Evolutionary conservation across 2,113 vertebrate genomes (phyloP).

Genomic region (Oncorhynchus kisutch): DNA sequence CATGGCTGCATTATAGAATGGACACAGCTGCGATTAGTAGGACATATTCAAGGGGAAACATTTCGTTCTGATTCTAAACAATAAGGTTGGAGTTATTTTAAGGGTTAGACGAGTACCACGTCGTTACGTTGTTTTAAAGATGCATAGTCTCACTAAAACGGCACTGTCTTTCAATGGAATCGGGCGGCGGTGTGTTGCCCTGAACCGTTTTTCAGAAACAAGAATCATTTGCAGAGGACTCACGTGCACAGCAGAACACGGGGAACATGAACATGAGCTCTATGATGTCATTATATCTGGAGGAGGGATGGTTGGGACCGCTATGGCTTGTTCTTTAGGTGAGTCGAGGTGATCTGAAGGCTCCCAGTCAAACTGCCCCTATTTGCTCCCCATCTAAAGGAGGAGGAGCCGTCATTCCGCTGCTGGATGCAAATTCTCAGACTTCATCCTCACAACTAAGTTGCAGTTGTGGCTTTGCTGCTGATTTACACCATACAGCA

Average conservation of each 20-base stretch:
- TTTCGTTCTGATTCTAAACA: not conserved
- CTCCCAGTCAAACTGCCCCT: not conserved
- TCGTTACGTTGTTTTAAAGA: constrained; percentile 31
- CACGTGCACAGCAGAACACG: constrained; percentile 33
- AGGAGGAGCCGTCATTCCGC: constrained; percentile 33
- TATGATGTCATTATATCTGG: constrained; percentile 95
- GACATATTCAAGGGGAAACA: constrained; percentile 52
- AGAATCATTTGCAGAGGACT: constrained; percentile 42
- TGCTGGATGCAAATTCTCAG: constrained; percentile 1
- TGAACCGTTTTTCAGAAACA: constrained; percentile 37
- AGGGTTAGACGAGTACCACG: constrained; percentile 3
- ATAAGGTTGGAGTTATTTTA: not conserved
- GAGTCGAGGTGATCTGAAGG: constrained; percentile 66
- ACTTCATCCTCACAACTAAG: no score
- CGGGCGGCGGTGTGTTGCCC: constrained; percentile 47
- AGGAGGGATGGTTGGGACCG: constrained; percentile 93
- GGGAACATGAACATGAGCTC: constrained; percentile 59
- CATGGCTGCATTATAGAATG: constrained; percentile 30
- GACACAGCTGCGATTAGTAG: constrained; percentile 25
- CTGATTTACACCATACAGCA: constrained; percentile 20
- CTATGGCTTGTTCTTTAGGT: constrained; percentile 95
- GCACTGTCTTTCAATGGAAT: constrained; percentile 46
- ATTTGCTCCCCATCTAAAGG: not conserved
- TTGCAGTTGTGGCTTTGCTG: constrained; percentile 33
- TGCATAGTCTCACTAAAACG: constrained; percentile 62